Conservation (phyloP, 2,113 vertebrate species). For the Pholis gunnellus region DNA sequence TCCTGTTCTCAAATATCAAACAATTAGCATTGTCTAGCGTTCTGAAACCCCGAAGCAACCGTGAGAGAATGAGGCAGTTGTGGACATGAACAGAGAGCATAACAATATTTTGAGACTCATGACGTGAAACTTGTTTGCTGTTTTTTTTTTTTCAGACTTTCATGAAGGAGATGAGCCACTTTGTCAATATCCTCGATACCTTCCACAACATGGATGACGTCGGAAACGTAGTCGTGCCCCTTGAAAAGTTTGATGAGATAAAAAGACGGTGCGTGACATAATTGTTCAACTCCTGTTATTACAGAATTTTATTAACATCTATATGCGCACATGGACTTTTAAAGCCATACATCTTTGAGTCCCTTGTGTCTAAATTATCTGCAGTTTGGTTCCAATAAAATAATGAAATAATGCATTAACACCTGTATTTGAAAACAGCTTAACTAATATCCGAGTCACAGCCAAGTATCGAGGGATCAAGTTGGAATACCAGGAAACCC, state of each 20-base stretch:
- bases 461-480: conserved; percentile 61
- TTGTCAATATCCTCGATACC: conserved; percentile 25
- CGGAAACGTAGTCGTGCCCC: conserved; percentile 20
- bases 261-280: conserved; percentile 49
- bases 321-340: background rate
- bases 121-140: background rate
- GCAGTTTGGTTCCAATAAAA: background rate
- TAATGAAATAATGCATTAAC: background rate
- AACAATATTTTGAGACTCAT: background rate
- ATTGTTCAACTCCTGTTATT: background rate
- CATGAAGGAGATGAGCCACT: conserved; percentile 47
- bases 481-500: conserved; percentile 53
- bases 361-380: background rate
- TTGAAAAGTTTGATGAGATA: conserved; percentile 60
- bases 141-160: conserved; percentile 48
- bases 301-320: background rate
- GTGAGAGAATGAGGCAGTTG: too few relatives aligned
- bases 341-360: background rate
- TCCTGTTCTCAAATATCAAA: background rate
- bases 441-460: conserved; percentile 54
- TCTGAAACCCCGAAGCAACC: background rate
- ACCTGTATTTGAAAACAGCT: conserved; percentile 33
- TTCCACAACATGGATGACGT: conserved; percentile 29
- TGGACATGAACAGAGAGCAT: background rate
- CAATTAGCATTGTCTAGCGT: background rate